Evolutionary conservation across 2,888 invertebrate genomes (phyloP).

Genomic region (Synanthedon andrenaeformis): DNA sequence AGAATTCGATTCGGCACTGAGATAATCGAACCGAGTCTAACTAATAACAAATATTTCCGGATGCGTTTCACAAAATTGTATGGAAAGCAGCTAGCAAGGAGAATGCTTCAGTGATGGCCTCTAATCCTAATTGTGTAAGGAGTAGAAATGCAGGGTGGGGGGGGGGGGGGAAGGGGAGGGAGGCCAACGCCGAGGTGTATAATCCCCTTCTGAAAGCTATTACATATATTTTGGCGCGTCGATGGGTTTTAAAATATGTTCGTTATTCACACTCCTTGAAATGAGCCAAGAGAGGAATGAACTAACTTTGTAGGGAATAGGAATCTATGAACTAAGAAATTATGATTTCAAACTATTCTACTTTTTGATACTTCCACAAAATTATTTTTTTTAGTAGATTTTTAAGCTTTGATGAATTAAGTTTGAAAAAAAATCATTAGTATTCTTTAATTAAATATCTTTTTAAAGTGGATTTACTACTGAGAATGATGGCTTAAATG

Average conservation of each 20-base stretch:
- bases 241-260: neutral
- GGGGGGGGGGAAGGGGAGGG: neutral
- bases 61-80: neutral
- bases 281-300: no score
- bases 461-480: no score
- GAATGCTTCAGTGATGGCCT: neutral
- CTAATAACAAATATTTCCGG: neutral
- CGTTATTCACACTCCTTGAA: neutral
- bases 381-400: no score
- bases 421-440: no score
- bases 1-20: no score
- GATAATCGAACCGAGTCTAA: neutral
- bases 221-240: neutral
- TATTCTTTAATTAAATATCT: no score
- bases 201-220: neutral
- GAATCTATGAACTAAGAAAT: no score
- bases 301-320: no score
- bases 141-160: neutral
- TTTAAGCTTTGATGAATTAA: no score
- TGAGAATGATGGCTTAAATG: no score
- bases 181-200: neutral
- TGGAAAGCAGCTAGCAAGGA: neutral
- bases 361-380: no score
- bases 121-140: neutral
- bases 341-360: no score